These are phyloP conservation scores for Bergia puertoricense DNA, from an alignment of 92 coral and sea anemone genomes.

Conservation along the genomic window DNA sequence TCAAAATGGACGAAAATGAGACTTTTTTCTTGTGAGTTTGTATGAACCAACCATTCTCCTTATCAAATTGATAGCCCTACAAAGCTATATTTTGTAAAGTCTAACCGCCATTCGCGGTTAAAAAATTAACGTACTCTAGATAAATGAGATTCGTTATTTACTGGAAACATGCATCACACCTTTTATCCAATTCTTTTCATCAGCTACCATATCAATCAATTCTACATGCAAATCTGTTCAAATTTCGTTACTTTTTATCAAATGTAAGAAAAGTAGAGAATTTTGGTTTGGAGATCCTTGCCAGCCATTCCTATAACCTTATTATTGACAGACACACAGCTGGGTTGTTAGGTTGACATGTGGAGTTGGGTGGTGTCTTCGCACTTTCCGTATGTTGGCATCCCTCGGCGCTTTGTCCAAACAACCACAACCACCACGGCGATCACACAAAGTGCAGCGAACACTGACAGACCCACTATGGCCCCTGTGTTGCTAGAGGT, in stretches of 20 bases:
- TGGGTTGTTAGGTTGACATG: background rate
- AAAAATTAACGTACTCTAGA: too few relatives aligned
- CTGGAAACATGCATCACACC: too few relatives aligned
- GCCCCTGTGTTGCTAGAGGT: slow-evolving; percentile 16
- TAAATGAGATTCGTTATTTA: too few relatives aligned
- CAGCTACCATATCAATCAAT: background rate
- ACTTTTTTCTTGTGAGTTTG: too few relatives aligned
- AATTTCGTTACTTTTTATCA: background rate
- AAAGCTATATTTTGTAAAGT: too few relatives aligned
- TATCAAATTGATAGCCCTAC: too few relatives aligned
- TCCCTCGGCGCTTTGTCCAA: slow-evolving; percentile 6
- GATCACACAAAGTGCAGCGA: slow-evolving; percentile 15
- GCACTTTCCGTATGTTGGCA: background rate
- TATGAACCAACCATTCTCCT: too few relatives aligned
- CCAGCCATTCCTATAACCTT: background rate
- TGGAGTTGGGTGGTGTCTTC: slow-evolving; percentile 25
- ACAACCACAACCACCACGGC: background rate
- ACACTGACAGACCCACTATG: slow-evolving; percentile 28
- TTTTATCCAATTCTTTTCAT: background rate
- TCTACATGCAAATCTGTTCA: background rate
- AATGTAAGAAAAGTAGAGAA: background rate
- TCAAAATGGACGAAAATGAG: too few relatives aligned
- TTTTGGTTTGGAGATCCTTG: background rate
- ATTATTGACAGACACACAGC: background rate
- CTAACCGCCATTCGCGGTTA: too few relatives aligned